Evolutionary conservation across 1,140 invertebrate genomes (phyloP), one percentile per base, ranked within the genome.

Genomic region (Zelostemma sp.): DNA sequence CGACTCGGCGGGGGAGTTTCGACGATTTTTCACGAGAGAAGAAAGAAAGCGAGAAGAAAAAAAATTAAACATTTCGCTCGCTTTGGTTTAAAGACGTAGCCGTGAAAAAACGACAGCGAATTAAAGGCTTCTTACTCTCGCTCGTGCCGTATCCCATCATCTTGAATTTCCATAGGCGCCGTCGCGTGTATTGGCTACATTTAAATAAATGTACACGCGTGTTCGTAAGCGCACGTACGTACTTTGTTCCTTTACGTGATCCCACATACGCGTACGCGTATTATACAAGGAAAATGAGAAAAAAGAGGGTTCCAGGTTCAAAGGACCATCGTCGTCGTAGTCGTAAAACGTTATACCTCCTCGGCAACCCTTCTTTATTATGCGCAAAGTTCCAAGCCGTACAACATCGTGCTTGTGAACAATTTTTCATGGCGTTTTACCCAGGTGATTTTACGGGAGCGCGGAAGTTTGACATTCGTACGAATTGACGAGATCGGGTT

Each of bases 241-340:
- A 58, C 48, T 48, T 59, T 59, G n/a, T 28, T 33, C 28, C 21
- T 47, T 21, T 47, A 50, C 19, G 56, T 50, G 56, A 35, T n/a
- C 9, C 6, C 56, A 50, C 47, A 50, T 59, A 50, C 47, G 46
- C 14, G 55, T 48, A 35, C 15, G n/a, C 9, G 35, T 38, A 38
- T 38, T 38, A 38, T 16, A 16, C 17, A 18, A 6, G 35, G 33
- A 58, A 58, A 58, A 38, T 25, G 31, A 59, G 56, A 45, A 50
- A 59, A 59, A 59, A 59, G 33, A 16, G 16, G 47, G 35, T 51
- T 45, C 31, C 12, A 1, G 17, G 43, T 12, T 57, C 54, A 47
- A 47, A 47, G 19, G 28, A 14, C 31, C 28, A 57, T 47, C 43
- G 18, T 1, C n/a, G n/a, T n/a, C n/a, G n/a, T n/a, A 28, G 25